Base-by-base conservation (phyloP, 2,888 invertebrate species). In the Acheta domesticus region DNA sequence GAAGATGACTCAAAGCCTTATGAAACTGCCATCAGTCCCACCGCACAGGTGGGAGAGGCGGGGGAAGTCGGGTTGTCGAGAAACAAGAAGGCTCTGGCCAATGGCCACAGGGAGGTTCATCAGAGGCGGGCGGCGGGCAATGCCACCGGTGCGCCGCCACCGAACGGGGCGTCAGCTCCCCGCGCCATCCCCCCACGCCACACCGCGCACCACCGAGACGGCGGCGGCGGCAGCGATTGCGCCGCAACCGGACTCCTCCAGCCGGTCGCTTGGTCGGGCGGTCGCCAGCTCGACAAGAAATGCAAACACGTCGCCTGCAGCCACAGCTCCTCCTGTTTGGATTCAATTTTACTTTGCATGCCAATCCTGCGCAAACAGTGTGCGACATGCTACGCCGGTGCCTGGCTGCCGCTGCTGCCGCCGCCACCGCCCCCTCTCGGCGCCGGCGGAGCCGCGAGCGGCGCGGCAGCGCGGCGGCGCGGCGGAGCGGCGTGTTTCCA, bases 261-360 rank as follows among this genome's bases (percentile, higher is more conserved):
- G n/a, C 76, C 50, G 16, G 48, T 23, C 23, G 23, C 2, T 23
- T 23, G 23, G 23, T 77, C 77, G n/a, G 77, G 8, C 77, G 19
- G 23, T 23, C 76, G 36, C 19, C 36, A 74, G 73, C 73, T 36
- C 75, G 48, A 78, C 78, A 62, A 74, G 78, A 74, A 74, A 48
- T 49, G 76, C 79, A 79, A 62, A 74, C n/a, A 79, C 79, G 62
- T 62, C 49, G 62, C 73, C 73, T 77, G 23, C 77, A 74, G 79
- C 79, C 16, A 49, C 74, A 74, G 62, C 62, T 62, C 19, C 62
- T 62, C 74, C 80, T 80, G 80, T 80, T 80, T 80, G 78, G 78
- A 80, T 80, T 80, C 80, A 80, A 80, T 80, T 80, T 80, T 76
- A 78, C 80, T 80, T 80, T 80, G 80, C 80, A 80, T 80, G 78